These are phyloP conservation scores for Pelagia noctiluca DNA, from an alignment of 30 jellyfish, hydroid and myxozoan genomes.

Conservation along the genomic window DNA sequence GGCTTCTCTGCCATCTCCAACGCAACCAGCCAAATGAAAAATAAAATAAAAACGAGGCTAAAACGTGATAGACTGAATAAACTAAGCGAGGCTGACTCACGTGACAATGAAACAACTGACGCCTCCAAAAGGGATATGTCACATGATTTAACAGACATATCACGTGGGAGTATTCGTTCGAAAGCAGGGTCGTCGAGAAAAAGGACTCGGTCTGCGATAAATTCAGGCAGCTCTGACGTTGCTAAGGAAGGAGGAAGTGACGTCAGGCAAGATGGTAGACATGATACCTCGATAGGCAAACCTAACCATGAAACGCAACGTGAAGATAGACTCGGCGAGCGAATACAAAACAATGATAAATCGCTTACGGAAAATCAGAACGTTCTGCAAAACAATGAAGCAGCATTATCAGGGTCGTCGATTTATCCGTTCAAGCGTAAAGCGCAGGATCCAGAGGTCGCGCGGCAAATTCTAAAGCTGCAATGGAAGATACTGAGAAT, in stretches of 20 bases:
- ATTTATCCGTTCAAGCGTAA: slow-evolving; percentile 54
- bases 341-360: too few species aligned
- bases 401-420: slow-evolving; percentile 30
- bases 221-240: too few species aligned
- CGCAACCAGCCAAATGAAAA: slow-evolving; percentile 32
- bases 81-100: background rate
- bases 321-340: too few species aligned
- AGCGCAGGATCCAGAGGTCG: slow-evolving; percentile 92
- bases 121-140: background rate
- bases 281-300: too few species aligned
- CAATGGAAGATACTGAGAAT: slow-evolving; percentile 96
- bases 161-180: background rate
- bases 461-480: slow-evolving; percentile 83
- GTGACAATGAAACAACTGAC: slow-evolving; percentile 4
- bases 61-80: background rate
- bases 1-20: slow-evolving; percentile 69
- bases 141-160: background rate
- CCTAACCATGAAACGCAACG: too few species aligned
- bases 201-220: too few species aligned
- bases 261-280: too few species aligned
- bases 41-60: slow-evolving; percentile 39
- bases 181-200: background rate
- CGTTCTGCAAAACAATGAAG: background rate
- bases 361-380: background rate
- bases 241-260: too few species aligned